Base-by-base conservation (phyloP, 2,113 vertebrate genomes). In the Amblyornis subalaris region DNA sequence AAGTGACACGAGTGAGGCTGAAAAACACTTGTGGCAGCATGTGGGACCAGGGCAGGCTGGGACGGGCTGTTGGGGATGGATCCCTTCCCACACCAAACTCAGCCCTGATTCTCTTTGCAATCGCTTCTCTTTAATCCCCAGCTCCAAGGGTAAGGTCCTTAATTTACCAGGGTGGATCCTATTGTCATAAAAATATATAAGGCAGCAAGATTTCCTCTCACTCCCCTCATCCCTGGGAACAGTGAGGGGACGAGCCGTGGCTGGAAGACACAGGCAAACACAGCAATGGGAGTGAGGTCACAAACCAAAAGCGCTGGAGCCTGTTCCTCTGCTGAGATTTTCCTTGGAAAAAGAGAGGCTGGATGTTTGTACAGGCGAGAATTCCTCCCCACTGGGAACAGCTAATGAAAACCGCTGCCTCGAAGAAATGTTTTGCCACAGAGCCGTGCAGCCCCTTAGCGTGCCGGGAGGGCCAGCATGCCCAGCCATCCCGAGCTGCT, bases 401-500 rank as follows among this genome's bases (percentile, higher is more conserved):
- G 55, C 12, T 24, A 45, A 31, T 2, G 8, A 72, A 87, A 72
- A 13, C 48, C 60, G 65, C 48, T 2, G 4, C 66, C 31, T 51
- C 0, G 0, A 40, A 80, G 53, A 50, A 24, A 66, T 0, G 1
- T 55, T 82, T 78, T 40, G 25, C 64, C n/a, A 7, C 0, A 0
- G 35, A 70, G 8, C 50, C 25, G 35, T 61, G 16, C 28, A 40
- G 58, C 35, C 40, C 23, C 2, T 2, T 12, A 7, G 53, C 0
- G 0, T 5, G 3, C 10, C 4, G 35, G 40, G 29, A 45, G 21
- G 50, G 35, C 33, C 3, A 0, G 55, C 8, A 4, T 2, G 26
- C 69, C 53, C 26, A 9, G 28, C 48, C 7, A 1, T 1, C 62
- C 62, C 0, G 0, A 74, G 45, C 42, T 36, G 48, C 70, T 3